Evolutionary conservation across 1,140 invertebrate genomes (phyloP), one percentile per base, ranked within the genome.

Genomic region (Hylaeus anthracinus): DNA sequence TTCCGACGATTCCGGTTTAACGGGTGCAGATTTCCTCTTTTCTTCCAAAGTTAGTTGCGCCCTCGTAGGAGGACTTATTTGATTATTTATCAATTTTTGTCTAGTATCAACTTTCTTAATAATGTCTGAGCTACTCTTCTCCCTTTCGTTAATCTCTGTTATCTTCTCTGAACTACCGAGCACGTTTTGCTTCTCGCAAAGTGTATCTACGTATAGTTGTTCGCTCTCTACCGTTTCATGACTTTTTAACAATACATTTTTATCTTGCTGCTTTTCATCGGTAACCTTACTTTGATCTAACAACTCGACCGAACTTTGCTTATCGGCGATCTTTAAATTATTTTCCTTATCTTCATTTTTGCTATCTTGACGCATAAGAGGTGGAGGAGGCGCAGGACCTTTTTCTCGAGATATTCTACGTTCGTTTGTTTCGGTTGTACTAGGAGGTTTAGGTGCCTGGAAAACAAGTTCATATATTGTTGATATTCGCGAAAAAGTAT

Each of bases 331-430:
- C 65, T 91, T 91, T 15, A 85, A 67, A 72, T 76, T 48, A 61
- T 85, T 91, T 72, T 92, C 88, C 74, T 88, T 88, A 1, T 91
- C 92, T 2, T 92, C 92, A 12, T 69, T 77, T 82, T 88, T 91
- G 41, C 86, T 92, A 43, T 92, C 90, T 77, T 91, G 91, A 48
- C 91, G 88, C 69, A 90, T 82, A 0, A 92, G 88, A 74, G 94
- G 93, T 64, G 94, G 94, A 79, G 91, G 92, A 71, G 94, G 94
- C 37, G 94, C 93, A 45, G 94, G 94, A 51, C 94, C 94, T 84
- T 95, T 95, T 69, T 95, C 94, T 77, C 93, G 90, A 56, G 93
- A 93, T 77, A 90, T 77, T 87, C 91, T 88, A 74, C 92, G 90
- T 72, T 94, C 93, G 55, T 65, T 92, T 15, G 82, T 78, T 67